These are phyloP conservation scores for Uropetala carovei DNA, from an alignment of 2,888 invertebrate species.

Conservation along the genomic window DNA sequence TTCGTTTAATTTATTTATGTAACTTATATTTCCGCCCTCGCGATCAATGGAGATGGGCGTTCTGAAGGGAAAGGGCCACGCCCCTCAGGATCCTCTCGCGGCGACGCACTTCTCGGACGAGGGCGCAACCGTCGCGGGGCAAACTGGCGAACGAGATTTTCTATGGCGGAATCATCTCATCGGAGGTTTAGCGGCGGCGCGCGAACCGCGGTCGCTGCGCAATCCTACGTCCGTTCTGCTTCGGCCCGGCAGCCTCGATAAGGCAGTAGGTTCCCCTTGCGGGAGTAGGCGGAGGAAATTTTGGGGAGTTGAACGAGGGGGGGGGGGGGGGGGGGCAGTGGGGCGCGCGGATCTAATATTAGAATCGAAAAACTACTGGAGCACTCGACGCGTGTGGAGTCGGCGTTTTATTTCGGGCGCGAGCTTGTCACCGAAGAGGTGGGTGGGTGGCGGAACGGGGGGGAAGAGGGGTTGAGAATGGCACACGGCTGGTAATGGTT, in stretches of 20 bases:
- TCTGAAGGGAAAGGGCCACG: too few relatives aligned
- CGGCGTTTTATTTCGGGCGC: conserved; percentile 39
- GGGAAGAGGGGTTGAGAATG: background rate
- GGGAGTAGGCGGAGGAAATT: background rate
- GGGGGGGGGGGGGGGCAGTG: background rate
- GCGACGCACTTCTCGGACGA: too few relatives aligned
- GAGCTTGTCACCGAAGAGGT: conserved; percentile 53
- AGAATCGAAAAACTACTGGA: conserved; percentile 23
- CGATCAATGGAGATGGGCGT: too few relatives aligned
- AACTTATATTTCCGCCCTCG: too few relatives aligned
- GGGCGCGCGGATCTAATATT: conserved; percentile 33
- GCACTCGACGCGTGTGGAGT: conserved; percentile 23
- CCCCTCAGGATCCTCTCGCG: too few relatives aligned
- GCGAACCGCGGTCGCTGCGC: background rate
- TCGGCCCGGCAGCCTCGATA: background rate
- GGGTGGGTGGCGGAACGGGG: conserved; percentile 6
- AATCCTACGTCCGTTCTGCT: background rate
- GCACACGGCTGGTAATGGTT: conserved; percentile 28
- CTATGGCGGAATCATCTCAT: background rate
- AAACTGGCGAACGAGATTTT: too few relatives aligned
- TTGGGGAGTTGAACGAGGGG: background rate
- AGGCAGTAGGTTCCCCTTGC: background rate
- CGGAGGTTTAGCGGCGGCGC: background rate
- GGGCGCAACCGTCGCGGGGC: too few relatives aligned
- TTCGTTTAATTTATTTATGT: too few relatives aligned